A percentile compares a stretch with the other conserved stretches of the same genome.
These are phyloP conservation scores for Ataeniobius toweri DNA, from an alignment of 2,797 vertebrate genomes.

Conservation along the genomic window DNA sequence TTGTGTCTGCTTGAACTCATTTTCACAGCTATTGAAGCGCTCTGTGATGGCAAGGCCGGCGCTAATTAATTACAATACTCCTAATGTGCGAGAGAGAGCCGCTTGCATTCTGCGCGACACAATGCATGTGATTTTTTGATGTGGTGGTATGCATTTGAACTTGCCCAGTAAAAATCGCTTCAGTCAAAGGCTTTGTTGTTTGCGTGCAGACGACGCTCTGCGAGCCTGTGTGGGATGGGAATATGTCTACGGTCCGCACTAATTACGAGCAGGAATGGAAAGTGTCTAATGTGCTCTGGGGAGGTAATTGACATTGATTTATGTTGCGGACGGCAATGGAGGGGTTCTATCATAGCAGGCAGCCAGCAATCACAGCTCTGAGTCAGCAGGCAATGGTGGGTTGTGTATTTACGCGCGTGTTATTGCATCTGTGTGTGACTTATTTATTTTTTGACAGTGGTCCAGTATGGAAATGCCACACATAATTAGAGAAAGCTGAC, in stretches of 20 bases:
- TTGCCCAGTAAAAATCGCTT: slow-evolving; percentile 38
- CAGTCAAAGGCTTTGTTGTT: slow-evolving; percentile 58
- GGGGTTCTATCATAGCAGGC: slow-evolving; percentile 78
- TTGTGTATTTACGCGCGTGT: slow-evolving; percentile 30
- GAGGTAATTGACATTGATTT: slow-evolving; percentile 87
- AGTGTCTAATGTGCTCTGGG: slow-evolving; percentile 80
- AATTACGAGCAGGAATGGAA: slow-evolving; percentile 76
- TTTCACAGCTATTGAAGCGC: slow-evolving; percentile 56
- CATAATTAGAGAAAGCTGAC: slow-evolving; percentile 77
- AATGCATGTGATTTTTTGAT: slow-evolving; percentile 45
- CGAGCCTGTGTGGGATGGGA: slow-evolving; percentile 65
- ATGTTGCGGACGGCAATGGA: slow-evolving; percentile 78
- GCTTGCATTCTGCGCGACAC: slow-evolving; percentile 40
- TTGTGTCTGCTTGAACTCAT: slow-evolving; percentile 55
- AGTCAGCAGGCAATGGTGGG: slow-evolving; percentile 70
- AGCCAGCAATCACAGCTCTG: slow-evolving; percentile 77
- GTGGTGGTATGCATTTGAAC: slow-evolving; percentile 59
- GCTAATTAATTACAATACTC: slow-evolving; percentile 67
- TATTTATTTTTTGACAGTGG: slow-evolving; percentile 67
- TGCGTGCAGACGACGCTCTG: slow-evolving; percentile 53
- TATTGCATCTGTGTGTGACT: slow-evolving; percentile 52
- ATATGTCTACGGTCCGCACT: slow-evolving; percentile 75
- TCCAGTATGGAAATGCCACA: slow-evolving; percentile 74
- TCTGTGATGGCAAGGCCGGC: slow-evolving; percentile 57
- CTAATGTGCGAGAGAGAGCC: slow-evolving; percentile 49